phyloP scores from a whole-genome alignment of 2,888 invertebrate species.

The Cheilosia scutellata region DNA sequence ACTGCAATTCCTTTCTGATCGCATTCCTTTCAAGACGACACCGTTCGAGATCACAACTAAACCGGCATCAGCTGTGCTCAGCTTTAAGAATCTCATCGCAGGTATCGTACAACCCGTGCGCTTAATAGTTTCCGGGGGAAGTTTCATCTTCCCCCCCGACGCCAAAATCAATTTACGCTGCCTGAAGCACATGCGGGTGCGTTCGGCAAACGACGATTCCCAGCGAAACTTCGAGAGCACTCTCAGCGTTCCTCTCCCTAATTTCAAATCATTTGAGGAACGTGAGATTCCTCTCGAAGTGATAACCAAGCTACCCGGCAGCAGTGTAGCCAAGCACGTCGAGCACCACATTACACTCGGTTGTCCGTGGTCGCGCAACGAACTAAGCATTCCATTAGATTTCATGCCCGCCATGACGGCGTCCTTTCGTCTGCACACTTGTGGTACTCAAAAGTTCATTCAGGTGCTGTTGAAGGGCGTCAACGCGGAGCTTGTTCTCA shows the following conservation, averaged over 20 bases:
- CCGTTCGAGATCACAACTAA: slow-evolving; percentile 84
- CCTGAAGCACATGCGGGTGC: slow-evolving; percentile 84
- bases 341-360: slow-evolving; percentile 92
- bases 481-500: slow-evolving; percentile 85
- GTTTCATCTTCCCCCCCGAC: slow-evolving; percentile 89
- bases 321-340: slow-evolving; percentile 88
- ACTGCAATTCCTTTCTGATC: slow-evolving; percentile 89
- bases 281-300: slow-evolving; percentile 87
- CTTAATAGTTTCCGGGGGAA: slow-evolving; percentile 91
- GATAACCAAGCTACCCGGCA: slow-evolving; percentile 90
- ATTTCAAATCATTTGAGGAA: slow-evolving; percentile 88
- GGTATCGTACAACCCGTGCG: slow-evolving; percentile 92
- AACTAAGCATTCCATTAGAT: slow-evolving; percentile 89
- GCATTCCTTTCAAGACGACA: slow-evolving; percentile 84
- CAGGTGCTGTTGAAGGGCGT: slow-evolving; percentile 90
- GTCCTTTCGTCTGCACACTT: slow-evolving; percentile 92
- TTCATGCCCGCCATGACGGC: slow-evolving; percentile 94
- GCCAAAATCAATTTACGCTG: slow-evolving; percentile 83
- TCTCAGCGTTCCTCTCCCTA: slow-evolving; percentile 86
- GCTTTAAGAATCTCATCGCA: slow-evolving; percentile 90
- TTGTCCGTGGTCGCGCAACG: slow-evolving; percentile 91
- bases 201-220: slow-evolving; percentile 70
- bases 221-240: slow-evolving; percentile 78
- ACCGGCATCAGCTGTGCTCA: slow-evolving; percentile 85
- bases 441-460: slow-evolving; percentile 92